Percentiles rank a stretch among this genome's conserved stretches.
Evolutionary conservation across 2,113 vertebrate genomes (phyloP).

Genomic region (Formicarius rufipectus): DNA sequence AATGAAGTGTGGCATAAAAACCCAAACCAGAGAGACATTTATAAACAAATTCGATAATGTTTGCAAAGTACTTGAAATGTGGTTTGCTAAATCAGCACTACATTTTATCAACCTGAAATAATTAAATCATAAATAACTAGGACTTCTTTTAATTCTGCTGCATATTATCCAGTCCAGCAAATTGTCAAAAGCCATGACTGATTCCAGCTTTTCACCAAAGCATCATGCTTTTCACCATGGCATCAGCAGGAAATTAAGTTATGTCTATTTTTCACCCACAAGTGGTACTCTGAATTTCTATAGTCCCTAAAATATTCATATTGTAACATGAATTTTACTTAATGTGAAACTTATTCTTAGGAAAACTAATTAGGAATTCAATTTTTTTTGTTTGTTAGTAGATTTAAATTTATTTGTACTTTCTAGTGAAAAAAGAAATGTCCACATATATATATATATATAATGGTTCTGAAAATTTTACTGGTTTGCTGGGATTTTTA

Average conservation of each 20-base stretch:
- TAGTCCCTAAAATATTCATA: not conserved
- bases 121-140: conserved; percentile 14
- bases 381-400: not conserved
- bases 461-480: not conserved
- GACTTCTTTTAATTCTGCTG: conserved; percentile 1
- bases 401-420: not conserved
- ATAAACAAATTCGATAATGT: not conserved
- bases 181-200: not conserved
- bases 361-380: not conserved
- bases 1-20: not conserved
- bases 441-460: not conserved
- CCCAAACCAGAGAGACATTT: not conserved
- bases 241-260: not conserved
- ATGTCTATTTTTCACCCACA: not conserved
- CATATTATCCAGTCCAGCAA: not conserved
- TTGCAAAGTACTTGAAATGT: not conserved
- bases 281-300: conserved; percentile 10
- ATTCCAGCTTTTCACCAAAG: not conserved
- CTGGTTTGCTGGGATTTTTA: not conserved
- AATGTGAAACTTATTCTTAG: not conserved
- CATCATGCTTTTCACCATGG: not conserved
- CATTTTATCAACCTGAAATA: conserved; percentile 13
- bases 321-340: not conserved
- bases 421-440: not conserved
- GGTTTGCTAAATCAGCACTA: not conserved